A percentile compares a stretch with the other conserved stretches of the same genome.
phyloP scores from a whole-genome alignment of 2,888 invertebrate species.

The Folsomia candida region DNA sequence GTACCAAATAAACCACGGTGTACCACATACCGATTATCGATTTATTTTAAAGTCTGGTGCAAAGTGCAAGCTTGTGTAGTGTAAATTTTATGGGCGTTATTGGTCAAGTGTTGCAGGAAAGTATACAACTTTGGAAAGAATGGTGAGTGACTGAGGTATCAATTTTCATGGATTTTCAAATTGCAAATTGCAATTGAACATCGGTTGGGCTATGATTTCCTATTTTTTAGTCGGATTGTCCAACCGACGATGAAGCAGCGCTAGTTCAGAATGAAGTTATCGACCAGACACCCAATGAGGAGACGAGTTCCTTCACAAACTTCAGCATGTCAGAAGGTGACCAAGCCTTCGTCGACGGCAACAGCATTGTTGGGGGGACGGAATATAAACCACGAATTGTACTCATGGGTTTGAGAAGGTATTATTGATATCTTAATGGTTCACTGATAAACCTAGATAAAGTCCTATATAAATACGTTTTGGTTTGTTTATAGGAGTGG shows the following conservation, averaged over 20 bases:
- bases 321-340: slow-evolving; percentile 81
- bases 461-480: not conserved
- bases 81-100: no score
- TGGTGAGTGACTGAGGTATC: no score
- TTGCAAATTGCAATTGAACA: no score
- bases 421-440: not conserved
- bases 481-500: slow-evolving; percentile 72
- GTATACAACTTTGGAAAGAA: no score
- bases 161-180: no score
- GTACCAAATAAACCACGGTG: no score
- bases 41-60: no score
- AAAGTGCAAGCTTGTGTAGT: no score
- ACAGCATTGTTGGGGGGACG: slow-evolving; percentile 64
- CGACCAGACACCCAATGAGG: slow-evolving; percentile 53
- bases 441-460: not conserved
- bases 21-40: no score
- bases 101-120: no score
- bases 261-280: slow-evolving; percentile 18
- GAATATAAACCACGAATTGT: slow-evolving; percentile 90
- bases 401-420: slow-evolving; percentile 91
- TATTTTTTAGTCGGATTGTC: slow-evolving; percentile 24
- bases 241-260: slow-evolving; percentile 29
- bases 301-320: slow-evolving; percentile 76
- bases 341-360: slow-evolving; percentile 55
- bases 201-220: no score